phyloP scores from a whole-genome alignment of 2,888 invertebrate genomes.

The Meandrusa payeni region DNA sequence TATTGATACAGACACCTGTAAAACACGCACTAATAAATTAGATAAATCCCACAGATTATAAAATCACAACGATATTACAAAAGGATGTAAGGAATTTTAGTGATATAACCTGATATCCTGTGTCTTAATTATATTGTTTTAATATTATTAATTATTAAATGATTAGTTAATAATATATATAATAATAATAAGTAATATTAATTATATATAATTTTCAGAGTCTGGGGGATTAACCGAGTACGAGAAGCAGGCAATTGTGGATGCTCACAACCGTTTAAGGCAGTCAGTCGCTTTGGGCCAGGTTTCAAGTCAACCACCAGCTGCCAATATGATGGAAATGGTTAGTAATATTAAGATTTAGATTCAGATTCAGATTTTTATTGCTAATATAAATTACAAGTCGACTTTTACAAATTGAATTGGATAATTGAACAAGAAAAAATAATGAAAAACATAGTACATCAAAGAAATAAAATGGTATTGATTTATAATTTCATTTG shows the following conservation, averaged over 20 bases:
- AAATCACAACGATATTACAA: conserved; percentile 43
- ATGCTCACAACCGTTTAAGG: conserved; percentile 90
- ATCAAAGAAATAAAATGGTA: too few relatives aligned
- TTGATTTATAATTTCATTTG: too few relatives aligned
- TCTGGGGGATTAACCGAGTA: conserved; percentile 85
- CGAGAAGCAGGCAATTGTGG: conserved; percentile 88
- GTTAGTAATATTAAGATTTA: conserved; percentile 60
- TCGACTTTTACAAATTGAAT: too few relatives aligned
- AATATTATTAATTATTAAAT: too few relatives aligned
- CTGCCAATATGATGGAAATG: conserved; percentile 93
- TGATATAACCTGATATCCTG: too few relatives aligned
- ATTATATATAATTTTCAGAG: conserved; percentile 58
- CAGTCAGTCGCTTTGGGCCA: conserved; percentile 90
- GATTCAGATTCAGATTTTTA: not conserved
- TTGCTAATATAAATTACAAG: too few relatives aligned
- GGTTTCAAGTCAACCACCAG: conserved; percentile 87
- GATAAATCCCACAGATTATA: conserved; percentile 49
- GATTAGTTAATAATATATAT: too few relatives aligned
- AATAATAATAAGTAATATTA: too few relatives aligned
- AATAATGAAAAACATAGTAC: too few relatives aligned
- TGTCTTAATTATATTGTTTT: too few relatives aligned
- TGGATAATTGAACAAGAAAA: too few relatives aligned
- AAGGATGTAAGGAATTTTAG: too few relatives aligned
- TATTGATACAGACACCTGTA: conserved; percentile 68
- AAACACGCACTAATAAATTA: conserved; percentile 64